These are phyloP conservation scores for Calameuta idolon DNA, from an alignment of 2,888 invertebrate genomes.

Conservation along the genomic window DNA sequence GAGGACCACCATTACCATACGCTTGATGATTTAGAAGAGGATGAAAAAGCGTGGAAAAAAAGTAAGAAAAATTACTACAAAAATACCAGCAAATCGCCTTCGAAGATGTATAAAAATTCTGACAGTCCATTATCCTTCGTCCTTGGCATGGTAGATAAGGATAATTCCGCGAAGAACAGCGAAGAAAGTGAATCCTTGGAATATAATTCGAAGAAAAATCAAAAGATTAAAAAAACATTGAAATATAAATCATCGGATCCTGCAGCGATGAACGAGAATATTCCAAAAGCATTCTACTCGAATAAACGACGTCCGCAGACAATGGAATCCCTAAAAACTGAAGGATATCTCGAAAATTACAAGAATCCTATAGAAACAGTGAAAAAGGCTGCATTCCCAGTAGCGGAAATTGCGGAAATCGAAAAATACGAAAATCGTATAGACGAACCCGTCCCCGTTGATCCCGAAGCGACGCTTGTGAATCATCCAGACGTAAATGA, in stretches of 20 bases:
- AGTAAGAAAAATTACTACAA: background rate
- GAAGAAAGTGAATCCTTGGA: background rate
- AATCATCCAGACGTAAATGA: background rate
- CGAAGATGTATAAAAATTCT: background rate
- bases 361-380: background rate
- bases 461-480: background rate
- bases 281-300: background rate
- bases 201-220: background rate
- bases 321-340: background rate
- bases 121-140: conserved; percentile 12
- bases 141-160: background rate
- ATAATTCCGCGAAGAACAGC: background rate
- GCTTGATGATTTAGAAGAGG: background rate
- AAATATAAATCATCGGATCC: background rate
- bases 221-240: background rate
- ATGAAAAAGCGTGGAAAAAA: background rate
- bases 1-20: too few relatives aligned
- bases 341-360: background rate
- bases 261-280: background rate
- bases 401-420: background rate
- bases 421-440: background rate
- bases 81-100: background rate
- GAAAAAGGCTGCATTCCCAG: background rate
- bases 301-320: background rate
- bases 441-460: background rate